Percentiles rank a stretch among this genome's conserved stretches.
Evolutionary conservation across 1,140 invertebrate species (phyloP).

Genomic region (Diploscapter pachys): DNA sequence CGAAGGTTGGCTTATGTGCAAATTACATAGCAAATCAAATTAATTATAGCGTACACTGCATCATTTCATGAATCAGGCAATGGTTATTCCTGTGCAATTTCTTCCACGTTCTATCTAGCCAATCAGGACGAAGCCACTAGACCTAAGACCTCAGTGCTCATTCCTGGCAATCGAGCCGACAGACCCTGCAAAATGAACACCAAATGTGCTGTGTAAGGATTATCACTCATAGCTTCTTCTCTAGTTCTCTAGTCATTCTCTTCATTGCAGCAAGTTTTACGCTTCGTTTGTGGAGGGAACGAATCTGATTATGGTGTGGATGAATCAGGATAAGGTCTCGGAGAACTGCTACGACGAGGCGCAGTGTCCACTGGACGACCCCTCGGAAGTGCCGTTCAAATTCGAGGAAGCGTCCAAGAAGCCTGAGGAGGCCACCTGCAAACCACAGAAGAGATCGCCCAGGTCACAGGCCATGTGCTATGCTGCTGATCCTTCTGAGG

Average conservation of each 20-base stretch:
- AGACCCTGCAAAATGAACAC: conserved; percentile 52
- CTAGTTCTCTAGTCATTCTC: conserved; percentile 11
- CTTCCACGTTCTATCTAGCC: conserved; percentile 44
- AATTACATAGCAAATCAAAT: background rate
- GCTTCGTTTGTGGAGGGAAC: conserved; percentile 52
- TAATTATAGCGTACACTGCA: conserved; percentile 39
- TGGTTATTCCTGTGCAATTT: conserved; percentile 35
- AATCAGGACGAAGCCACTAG: conserved; percentile 35
- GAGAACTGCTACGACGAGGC: conserved; percentile 37
- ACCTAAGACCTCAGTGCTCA: conserved; percentile 2
- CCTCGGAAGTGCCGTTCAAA: conserved; percentile 21
- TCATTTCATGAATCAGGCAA: conserved; percentile 41
- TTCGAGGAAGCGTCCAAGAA: conserved; percentile 13
- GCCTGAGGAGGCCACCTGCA: background rate
- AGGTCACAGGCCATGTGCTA: conserved; percentile 20
- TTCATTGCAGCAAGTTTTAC: conserved; percentile 48
- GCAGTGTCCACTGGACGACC: conserved; percentile 26
- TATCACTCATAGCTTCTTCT: background rate
- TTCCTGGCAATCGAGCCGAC: conserved; percentile 38
- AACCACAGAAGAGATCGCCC: conserved; percentile 10
- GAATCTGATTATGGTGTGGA: conserved; percentile 52
- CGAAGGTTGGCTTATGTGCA: too few species aligned
- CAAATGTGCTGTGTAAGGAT: conserved; percentile 53
- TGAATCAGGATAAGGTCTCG: conserved; percentile 26
- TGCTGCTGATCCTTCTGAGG: background rate